phyloP scores from a whole-genome alignment of 2,113 vertebrate genomes.

The Lepus europaeus region DNA sequence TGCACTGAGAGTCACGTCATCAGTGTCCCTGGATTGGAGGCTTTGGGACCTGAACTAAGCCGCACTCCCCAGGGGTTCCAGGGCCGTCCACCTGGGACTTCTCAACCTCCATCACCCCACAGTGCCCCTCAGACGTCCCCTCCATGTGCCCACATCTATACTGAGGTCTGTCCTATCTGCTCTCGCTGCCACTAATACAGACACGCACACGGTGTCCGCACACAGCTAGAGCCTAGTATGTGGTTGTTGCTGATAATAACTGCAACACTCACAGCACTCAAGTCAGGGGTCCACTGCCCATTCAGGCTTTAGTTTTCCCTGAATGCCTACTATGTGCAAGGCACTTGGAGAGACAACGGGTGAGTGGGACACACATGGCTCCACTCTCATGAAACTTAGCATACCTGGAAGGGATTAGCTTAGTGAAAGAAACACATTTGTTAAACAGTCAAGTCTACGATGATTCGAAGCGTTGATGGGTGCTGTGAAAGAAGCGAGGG shows the following conservation, averaged over 20 bases:
- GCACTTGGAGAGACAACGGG: background rate
- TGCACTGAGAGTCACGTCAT: background rate
- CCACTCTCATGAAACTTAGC: background rate
- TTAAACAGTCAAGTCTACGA: background rate
- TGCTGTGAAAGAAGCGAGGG: background rate
- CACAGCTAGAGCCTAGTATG: fast-evolving
- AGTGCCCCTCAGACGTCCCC: background rate
- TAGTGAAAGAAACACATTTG: background rate
- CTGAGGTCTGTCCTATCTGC: background rate
- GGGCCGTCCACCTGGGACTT: too few relatives aligned
- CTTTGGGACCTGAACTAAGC: background rate
- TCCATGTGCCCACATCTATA: background rate
- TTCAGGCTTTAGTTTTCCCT: background rate
- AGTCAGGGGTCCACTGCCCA: background rate
- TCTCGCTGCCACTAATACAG: background rate
- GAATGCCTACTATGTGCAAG: background rate
- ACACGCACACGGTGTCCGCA: background rate
- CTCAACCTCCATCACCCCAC: background rate
- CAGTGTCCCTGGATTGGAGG: background rate
- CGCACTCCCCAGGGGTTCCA: background rate
- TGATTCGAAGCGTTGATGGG: background rate
- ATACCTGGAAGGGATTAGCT: background rate
- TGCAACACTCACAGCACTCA: background rate
- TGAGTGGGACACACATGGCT: background rate
- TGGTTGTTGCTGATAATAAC: background rate